Evolutionary conservation across 2,113 vertebrate genomes (phyloP).

Genomic region (Heptranchias perlo): DNA sequence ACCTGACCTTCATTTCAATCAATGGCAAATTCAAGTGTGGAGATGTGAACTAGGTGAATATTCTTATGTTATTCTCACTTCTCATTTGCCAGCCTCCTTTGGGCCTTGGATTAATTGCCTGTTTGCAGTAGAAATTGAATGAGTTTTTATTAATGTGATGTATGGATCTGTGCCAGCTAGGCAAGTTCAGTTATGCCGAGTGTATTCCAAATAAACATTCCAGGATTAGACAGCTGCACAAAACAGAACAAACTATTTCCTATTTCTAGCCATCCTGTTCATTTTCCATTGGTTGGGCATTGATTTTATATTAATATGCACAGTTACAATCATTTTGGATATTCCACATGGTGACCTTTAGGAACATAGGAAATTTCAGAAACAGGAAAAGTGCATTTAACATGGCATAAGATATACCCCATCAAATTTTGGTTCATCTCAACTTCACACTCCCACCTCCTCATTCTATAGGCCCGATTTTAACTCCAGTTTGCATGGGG

Average conservation of each 20-base stretch:
- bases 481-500: background rate
- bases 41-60: background rate
- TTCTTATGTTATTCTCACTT: background rate
- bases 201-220: background rate
- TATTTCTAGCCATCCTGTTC: background rate
- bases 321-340: background rate
- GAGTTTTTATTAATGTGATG: background rate
- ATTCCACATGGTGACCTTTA: background rate
- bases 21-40: background rate
- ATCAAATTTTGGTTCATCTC: background rate
- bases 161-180: background rate
- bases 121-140: background rate
- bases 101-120: background rate
- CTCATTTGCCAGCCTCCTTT: background rate
- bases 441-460: background rate
- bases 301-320: background rate
- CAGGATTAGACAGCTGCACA: background rate
- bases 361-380: background rate
- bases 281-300: background rate
- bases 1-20: constrained; percentile 17
- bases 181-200: background rate
- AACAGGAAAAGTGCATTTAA: background rate
- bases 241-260: background rate
- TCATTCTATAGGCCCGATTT: background rate
- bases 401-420: background rate